A percentile compares a stretch with the other conserved stretches of the same genome.
phyloP scores from a whole-genome alignment of 2,113 vertebrate species.

The Pseudonaja textilis region DNA sequence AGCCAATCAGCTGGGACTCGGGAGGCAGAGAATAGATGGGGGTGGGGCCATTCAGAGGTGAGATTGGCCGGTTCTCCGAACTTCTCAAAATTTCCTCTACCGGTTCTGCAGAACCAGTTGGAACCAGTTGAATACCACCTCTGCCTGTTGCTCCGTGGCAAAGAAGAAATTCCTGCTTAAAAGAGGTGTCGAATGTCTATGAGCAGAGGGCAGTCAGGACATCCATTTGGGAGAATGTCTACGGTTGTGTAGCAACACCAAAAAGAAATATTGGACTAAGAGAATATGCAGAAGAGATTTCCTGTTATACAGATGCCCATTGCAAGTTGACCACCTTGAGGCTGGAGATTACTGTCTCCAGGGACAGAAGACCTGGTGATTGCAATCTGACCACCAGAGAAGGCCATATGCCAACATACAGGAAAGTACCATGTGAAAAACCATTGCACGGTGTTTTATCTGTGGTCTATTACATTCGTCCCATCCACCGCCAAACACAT shows the following conservation, averaged over 20 bases:
- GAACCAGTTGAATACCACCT: no score
- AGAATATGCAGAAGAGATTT: not conserved
- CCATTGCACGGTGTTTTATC: not conserved
- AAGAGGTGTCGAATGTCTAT: not conserved
- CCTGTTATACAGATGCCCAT: not conserved
- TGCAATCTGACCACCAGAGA: not conserved
- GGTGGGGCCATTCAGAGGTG: no score
- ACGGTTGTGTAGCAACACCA: not conserved
- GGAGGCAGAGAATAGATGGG: no score
- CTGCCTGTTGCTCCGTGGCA: not conserved
- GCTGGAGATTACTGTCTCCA: not conserved
- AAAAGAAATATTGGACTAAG: not conserved
- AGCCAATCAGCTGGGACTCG: no score
- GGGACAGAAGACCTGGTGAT: not conserved
- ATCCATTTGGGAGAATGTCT: not conserved
- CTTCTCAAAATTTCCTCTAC: no score
- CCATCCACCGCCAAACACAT: not conserved
- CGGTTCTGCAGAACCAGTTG: no score
- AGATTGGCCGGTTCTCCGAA: no score
- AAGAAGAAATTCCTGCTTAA: not conserved
- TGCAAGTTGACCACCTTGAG: not conserved
- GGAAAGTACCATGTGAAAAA: not conserved
- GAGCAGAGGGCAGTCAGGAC: conserved; percentile 49
- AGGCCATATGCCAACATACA: not conserved
- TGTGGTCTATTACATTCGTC: not conserved